Percentiles rank a stretch among this genome's conserved stretches.
These are phyloP conservation scores for Callyntrura sp. DNA, from an alignment of 2,888 invertebrate genomes.

Conservation along the genomic window DNA sequence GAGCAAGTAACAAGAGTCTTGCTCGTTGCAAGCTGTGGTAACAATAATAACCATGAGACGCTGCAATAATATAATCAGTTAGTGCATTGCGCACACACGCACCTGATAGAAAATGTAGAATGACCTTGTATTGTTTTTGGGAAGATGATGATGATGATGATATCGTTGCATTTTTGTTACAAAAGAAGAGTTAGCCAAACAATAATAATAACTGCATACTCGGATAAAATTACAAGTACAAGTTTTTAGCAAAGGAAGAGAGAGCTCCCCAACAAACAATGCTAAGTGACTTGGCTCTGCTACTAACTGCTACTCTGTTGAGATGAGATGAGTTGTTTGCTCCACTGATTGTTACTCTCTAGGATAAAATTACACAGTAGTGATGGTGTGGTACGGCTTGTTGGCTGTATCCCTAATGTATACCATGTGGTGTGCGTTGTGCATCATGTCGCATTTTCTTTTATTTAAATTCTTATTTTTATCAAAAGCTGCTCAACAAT, in stretches of 20 bases:
- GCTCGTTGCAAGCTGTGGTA: neutral
- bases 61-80: neutral
- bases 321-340: neutral
- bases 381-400: conserved; percentile 11
- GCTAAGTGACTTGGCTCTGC: neutral
- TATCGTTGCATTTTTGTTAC: neutral
- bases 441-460: neutral
- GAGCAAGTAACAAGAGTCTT: conserved; percentile 32
- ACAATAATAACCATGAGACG: conserved; percentile 7
- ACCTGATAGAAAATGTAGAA: neutral
- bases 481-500: conserved; percentile 2
- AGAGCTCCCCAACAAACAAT: neutral
- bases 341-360: conserved; percentile 9
- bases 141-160: neutral
- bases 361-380: neutral
- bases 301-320: conserved; percentile 1
- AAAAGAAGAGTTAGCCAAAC: neutral
- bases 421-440: neutral
- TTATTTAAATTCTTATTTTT: conserved; percentile 23
- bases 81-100: neutral
- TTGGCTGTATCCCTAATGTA: conserved; percentile 11
- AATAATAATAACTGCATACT: too few species aligned
- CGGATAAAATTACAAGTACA: neutral
- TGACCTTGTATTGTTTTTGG: conserved; percentile 44
- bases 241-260: conserved; percentile 12